Base-by-base conservation (phyloP, 1,140 invertebrate genomes). In the Bombus confusus region DNA sequence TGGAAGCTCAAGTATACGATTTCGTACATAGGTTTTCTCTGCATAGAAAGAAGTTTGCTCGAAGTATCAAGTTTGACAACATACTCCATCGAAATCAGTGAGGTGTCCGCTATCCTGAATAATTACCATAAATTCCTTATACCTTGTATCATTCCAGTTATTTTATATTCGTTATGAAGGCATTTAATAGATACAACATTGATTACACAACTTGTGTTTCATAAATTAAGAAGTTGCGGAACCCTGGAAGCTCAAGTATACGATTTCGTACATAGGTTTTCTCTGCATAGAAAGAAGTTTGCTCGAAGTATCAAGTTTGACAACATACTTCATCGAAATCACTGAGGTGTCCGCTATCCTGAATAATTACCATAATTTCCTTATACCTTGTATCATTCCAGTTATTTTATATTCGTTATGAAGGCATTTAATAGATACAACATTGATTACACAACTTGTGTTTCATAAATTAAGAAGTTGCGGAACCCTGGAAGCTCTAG, bases 331-430 rank as follows among this genome's bases (percentile, higher is more conserved):
- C 47, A 0, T 52, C 5, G 18, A 22, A 52, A 18, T 52, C 47
- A 6, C 1, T 0, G 5, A 52, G 5, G 15, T 52, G 47, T 28
- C 0, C 10, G 10, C 12, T 13, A 28, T n/a, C 59, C 10, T 12
- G 28, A 62, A 28, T 62, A 62, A n/a, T n/a, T 62, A 62, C 10
- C 28, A n/a, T 62, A n/a, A 62, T 13, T n/a, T 13, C 28, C 59
- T 13, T 13, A n/a, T 25, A 3, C 28, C 25, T 12, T 59, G 15
- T 28, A n/a, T 8, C 39, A 13, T 52, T 22, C 6, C 47, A 2
- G 18, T 22, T 52, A 52, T 22, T 52, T 52, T 52, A 52, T 52
- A 52, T 52, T 52, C 6, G 8, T 52, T 22, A 52, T 2, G 47
- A 52, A 52, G 1, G 4, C 1, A 12, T 62, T 59, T n/a, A 5